Conservation (phyloP, 1,140 invertebrate genomes). For the Bradynema listronoti region DNA sequence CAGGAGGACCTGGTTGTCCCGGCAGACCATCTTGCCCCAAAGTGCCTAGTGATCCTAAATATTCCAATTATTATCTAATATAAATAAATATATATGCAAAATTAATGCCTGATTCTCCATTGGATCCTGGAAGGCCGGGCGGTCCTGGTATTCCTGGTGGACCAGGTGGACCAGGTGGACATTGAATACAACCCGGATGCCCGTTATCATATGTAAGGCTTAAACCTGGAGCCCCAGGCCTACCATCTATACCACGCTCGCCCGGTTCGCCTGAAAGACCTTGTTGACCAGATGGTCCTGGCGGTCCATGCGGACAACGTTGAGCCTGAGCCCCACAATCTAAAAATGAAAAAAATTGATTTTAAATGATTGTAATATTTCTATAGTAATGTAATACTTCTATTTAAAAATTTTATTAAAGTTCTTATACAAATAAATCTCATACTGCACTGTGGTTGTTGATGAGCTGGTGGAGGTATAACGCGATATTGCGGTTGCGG, state of each 20-base stretch:
- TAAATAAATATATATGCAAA: not conserved
- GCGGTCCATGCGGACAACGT: slow-evolving; percentile 24
- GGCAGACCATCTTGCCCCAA: slow-evolving; percentile 12
- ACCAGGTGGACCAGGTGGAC: slow-evolving; percentile 24
- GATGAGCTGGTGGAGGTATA: slow-evolving; percentile 7
- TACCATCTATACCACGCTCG: slow-evolving; percentile 17
- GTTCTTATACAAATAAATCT: not conserved
- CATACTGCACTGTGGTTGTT: slow-evolving; percentile 17
- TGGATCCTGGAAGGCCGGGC: slow-evolving; percentile 6
- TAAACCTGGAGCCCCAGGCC: slow-evolving; percentile 15
- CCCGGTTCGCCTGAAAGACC: slow-evolving; percentile 27
- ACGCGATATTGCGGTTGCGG: not conserved
- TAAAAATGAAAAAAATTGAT: no score
- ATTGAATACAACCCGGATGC: slow-evolving; percentile 23
- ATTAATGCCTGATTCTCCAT: slow-evolving; percentile 1
- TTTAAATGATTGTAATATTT: no score
- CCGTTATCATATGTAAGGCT: slow-evolving; percentile 20
- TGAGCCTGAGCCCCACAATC: slow-evolving; percentile 18
- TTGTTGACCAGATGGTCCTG: slow-evolving; percentile 20
- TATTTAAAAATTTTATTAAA: no score
- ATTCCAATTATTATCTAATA: not conserved
- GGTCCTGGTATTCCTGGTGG: slow-evolving; percentile 13
- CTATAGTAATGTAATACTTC: no score
- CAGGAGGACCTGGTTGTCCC: slow-evolving; percentile 13
- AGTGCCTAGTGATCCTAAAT: slow-evolving; percentile 11